phyloP scores from a whole-genome alignment of 2,888 invertebrate species.

The Netelia fuscicornis region DNA sequence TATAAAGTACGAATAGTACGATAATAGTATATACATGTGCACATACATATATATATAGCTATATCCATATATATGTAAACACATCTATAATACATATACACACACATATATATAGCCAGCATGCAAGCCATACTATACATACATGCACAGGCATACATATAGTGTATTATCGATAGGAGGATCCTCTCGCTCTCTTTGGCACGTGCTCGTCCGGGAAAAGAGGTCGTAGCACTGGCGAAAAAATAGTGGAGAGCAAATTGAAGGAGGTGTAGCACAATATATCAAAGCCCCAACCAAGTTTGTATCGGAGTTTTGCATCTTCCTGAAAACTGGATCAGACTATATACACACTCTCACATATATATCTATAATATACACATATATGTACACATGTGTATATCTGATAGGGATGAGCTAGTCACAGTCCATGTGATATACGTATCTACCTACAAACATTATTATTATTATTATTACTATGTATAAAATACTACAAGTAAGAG shows the following conservation, averaged over 20 bases:
- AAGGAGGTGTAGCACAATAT: not conserved
- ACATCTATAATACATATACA: not conserved
- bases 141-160: not conserved
- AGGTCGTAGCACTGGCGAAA: constrained; percentile 12
- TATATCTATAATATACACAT: not conserved
- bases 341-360: not conserved
- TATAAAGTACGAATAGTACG: constrained; percentile 18
- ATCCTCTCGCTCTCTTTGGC: constrained; percentile 12
- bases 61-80: not conserved
- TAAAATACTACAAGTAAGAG: not conserved
- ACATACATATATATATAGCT: not conserved
- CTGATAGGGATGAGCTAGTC: not conserved
- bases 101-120: not conserved
- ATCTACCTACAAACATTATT: no score
- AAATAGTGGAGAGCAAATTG: not conserved
- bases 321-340: not conserved
- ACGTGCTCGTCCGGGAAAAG: constrained; percentile 19
- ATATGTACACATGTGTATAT: not conserved
- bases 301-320: constrained; percentile 7
- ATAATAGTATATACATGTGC: not conserved
- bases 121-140: not conserved
- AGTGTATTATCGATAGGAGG: not conserved
- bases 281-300: not conserved
- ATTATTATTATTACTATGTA: not conserved
- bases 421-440: not conserved